Evolutionary conservation across 2,797 vertebrate species (phyloP).

Genomic region (Galago senegalensis): DNA sequence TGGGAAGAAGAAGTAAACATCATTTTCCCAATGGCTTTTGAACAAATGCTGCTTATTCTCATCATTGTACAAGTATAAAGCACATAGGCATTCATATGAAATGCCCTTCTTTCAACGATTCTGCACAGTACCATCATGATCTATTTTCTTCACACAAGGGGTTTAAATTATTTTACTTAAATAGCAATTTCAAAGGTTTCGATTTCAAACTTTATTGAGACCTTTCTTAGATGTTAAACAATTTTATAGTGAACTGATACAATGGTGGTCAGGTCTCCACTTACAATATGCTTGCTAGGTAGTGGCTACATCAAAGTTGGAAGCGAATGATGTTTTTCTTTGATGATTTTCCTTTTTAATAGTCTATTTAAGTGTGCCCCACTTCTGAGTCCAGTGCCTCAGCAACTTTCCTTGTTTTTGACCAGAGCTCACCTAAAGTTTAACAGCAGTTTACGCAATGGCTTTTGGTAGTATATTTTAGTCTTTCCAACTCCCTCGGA

Average conservation of each 20-base stretch:
- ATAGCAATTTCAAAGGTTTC: neutral
- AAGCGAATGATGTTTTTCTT: slow-evolving; percentile 14
- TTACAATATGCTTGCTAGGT: neutral
- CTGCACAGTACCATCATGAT: neutral
- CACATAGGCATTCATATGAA: neutral
- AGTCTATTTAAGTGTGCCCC: neutral
- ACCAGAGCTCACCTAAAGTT: neutral
- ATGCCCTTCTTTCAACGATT: neutral
- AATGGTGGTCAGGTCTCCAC: neutral
- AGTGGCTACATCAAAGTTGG: neutral
- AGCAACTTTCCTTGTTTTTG: slow-evolving; percentile 22
- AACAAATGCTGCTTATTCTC: slow-evolving; percentile 23
- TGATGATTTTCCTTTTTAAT: slow-evolving; percentile 35
- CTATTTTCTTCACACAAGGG: slow-evolving; percentile 1
- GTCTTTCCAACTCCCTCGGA: neutral
- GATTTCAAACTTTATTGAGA: neutral
- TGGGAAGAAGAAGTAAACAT: slow-evolving; percentile 75
- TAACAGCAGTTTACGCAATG: neutral
- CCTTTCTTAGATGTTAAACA: neutral
- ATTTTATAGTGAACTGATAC: neutral
- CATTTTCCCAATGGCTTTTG: slow-evolving; percentile 53
- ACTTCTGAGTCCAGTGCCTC: neutral
- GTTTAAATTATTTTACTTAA: slow-evolving; percentile 35
- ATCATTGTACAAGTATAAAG: neutral
- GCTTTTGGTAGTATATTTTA: neutral